Evolutionary conservation across 2,888 invertebrate species (phyloP).

Genomic region (Sphaeridia pumilis): DNA sequence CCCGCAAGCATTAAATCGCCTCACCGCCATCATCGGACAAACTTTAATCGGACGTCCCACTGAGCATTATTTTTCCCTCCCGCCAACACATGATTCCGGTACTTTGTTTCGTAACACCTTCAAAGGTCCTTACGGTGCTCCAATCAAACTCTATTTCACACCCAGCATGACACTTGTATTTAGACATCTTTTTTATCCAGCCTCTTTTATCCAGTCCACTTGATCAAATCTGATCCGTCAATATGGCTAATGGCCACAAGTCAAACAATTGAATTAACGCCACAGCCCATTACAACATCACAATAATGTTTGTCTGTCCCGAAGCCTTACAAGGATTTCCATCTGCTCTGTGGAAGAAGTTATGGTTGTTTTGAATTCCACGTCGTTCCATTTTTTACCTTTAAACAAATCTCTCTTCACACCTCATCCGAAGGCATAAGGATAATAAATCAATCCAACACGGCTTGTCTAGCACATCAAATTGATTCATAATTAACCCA

Average conservation of each 20-base stretch:
- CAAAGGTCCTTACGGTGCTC: neutral
- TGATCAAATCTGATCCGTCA: no score
- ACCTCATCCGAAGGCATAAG: neutral
- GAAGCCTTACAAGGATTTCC: no score
- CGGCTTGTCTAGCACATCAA: neutral
- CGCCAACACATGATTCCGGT: neutral
- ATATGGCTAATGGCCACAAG: no score
- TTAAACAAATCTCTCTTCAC: slow-evolving; percentile 1
- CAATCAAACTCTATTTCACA: neutral
- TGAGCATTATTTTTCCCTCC: neutral
- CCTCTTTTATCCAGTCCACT: neutral
- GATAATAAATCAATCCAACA: slow-evolving; percentile 4
- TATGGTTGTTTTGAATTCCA: no score
- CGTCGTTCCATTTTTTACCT: neutral
- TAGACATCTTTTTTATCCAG: neutral
- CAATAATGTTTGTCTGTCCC: neutral
- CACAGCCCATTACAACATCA: neutral
- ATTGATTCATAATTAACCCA: slow-evolving; percentile 3
- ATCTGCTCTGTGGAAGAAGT: no score
- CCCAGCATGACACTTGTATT: neutral
- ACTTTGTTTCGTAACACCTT: neutral
- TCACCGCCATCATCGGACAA: slow-evolving; percentile 1
- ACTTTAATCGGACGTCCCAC: slow-evolving; percentile 1
- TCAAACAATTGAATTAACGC: neutral
- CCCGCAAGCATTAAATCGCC: slow-evolving; percentile 1